Conservation (phyloP, 2,797 vertebrate genomes). For the Sebastes steindachneri region DNA sequence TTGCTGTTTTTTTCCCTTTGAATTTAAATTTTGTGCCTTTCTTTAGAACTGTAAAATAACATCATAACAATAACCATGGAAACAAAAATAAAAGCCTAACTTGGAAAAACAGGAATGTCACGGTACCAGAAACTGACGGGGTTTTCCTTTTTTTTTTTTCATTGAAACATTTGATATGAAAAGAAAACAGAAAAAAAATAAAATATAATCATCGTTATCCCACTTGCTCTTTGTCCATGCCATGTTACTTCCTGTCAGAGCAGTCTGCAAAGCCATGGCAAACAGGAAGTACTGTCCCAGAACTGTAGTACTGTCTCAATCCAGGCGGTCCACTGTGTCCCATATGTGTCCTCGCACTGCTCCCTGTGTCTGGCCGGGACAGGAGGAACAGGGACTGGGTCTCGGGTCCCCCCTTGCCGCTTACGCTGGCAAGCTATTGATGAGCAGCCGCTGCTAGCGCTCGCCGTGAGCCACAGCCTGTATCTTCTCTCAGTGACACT, state of each 20-base stretch:
- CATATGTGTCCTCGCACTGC: slow-evolving; percentile 68
- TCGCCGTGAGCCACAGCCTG: slow-evolving; percentile 72
- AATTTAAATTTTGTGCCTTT: slow-evolving; percentile 86
- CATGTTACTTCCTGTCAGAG: slow-evolving; percentile 79
- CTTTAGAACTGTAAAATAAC: slow-evolving; percentile 85
- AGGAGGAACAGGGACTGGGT: slow-evolving; percentile 58
- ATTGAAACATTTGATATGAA: slow-evolving; percentile 82
- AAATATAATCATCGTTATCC: slow-evolving; percentile 83
- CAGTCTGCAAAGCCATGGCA: slow-evolving; percentile 79
- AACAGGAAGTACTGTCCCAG: slow-evolving; percentile 78
- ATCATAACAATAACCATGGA: slow-evolving; percentile 74
- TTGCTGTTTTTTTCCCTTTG: slow-evolving; percentile 89
- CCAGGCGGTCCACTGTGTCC: slow-evolving; percentile 77
- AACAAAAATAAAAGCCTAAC: slow-evolving; percentile 77
- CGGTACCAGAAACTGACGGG: slow-evolving; percentile 85
- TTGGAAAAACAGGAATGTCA: slow-evolving; percentile 88
- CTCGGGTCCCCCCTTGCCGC: slow-evolving; percentile 63
- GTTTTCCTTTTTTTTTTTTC: slow-evolving; percentile 72
- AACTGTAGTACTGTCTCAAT: slow-evolving; percentile 75
- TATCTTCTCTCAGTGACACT: slow-evolving; percentile 77
- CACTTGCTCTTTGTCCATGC: slow-evolving; percentile 79
- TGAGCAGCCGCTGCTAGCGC: slow-evolving; percentile 68
- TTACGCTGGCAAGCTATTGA: slow-evolving; percentile 65
- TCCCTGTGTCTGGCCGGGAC: slow-evolving; percentile 69
- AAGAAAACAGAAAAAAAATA: slow-evolving; percentile 76